phyloP scores from a whole-genome alignment of 1,140 invertebrate genomes.

The Conus betulinus region DNA sequence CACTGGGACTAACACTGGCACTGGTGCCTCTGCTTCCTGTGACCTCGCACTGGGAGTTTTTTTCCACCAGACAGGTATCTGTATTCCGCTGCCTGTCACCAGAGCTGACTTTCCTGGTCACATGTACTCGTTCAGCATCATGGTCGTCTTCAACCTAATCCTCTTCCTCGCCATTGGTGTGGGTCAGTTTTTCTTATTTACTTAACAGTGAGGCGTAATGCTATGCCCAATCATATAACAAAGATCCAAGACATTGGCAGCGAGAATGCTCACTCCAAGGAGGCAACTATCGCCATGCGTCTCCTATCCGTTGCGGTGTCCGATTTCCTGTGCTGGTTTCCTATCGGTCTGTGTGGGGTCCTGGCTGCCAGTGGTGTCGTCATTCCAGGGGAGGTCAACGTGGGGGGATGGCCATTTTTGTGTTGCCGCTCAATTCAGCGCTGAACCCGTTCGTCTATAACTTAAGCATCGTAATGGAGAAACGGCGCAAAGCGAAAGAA shows the following conservation, averaged over 20 bases:
- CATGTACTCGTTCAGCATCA: conserved; percentile 47
- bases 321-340: conserved; percentile 38
- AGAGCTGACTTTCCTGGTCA: conserved; percentile 35
- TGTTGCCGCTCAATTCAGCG: conserved; percentile 53
- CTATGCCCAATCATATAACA: not conserved
- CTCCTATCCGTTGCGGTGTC: conserved; percentile 30
- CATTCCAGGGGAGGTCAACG: conserved; percentile 52
- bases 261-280: conserved; percentile 2
- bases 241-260: not conserved
- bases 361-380: conserved; percentile 38
- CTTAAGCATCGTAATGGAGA: not conserved
- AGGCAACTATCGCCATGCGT: conserved; percentile 41
- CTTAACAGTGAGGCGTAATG: conserved; percentile 13
- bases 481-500: not conserved
- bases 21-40: conserved; percentile 35
- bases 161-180: conserved; percentile 48
- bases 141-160: conserved; percentile 48
- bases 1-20: conserved; percentile 36
- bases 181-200: conserved; percentile 52
- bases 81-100: conserved; percentile 49
- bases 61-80: conserved; percentile 47
- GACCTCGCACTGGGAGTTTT: conserved; percentile 45
- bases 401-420: conserved; percentile 49
- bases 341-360: conserved; percentile 30
- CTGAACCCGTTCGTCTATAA: conserved; percentile 57